Base-by-base conservation (phyloP, 2,113 vertebrate genomes). In the Picathartes gymnocephalus region DNA sequence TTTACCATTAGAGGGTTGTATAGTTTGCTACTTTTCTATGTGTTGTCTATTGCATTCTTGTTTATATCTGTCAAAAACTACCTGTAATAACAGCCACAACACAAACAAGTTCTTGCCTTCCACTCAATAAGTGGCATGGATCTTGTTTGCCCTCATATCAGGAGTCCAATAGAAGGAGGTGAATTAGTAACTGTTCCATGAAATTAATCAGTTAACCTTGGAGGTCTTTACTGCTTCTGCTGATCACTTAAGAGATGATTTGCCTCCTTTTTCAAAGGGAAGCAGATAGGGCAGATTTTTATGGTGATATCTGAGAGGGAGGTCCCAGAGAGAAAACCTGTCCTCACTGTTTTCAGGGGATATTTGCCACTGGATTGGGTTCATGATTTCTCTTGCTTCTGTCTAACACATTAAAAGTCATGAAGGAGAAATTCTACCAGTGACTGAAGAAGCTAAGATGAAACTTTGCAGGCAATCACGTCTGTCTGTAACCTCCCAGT, bases 1-100 rank as follows among this genome's bases (percentile, higher is more conserved):
- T 83, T 92, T 91, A 76, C 96, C 91, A 90, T 96, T 97, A 97
- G 93, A 95, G 91, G 95, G 91, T 92, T 95, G 84, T 91, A 81
- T 95, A 92, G 94, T 80, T 93, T 89, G 47, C 83, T 50, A 33
- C 15, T 92, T 94, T 89, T 77, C 71, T 15, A 12, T 72, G 58
- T 35, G 33, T 61, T 68, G 3, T 33, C 23, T 65, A 3, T n/a
- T 82, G 31, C 33, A 17, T 61, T 23, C 39, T 77, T 68, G 17
- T 64, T 78, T 74, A 2, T 39, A 31, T 56, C 31, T 58, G 22
- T 25, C 48, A 78, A 84, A 77, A 74, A 21, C 31, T 20, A 56
- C 31, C 25, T 78, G 31, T 61, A 82, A 31, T 51, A 48, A 39
- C 12, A 81, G 28, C 18, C 15, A 64, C 10, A 23, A 45, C 44